Evolutionary conservation across 2,797 vertebrate species (phyloP).

Genomic region (Leptoclinus maculatus): DNA sequence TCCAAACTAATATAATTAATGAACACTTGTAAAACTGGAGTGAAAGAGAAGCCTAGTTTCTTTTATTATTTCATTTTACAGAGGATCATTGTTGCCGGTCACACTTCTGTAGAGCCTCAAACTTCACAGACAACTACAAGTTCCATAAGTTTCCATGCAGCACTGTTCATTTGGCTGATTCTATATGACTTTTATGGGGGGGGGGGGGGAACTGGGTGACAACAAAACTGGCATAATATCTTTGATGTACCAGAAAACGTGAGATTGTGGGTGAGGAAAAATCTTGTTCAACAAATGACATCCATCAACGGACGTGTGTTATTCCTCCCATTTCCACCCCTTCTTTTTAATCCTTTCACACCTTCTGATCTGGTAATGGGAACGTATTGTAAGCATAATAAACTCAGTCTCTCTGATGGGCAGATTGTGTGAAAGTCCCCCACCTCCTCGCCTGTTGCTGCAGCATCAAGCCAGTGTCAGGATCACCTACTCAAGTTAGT

Average conservation of each 20-base stretch:
- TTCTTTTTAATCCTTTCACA: conserved; percentile 17
- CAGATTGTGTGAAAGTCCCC: conserved; percentile 4
- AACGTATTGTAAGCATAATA: conserved; percentile 20
- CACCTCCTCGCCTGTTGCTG: conserved; percentile 13
- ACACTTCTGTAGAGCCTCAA: conserved; percentile 27
- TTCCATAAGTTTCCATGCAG: conserved; percentile 57
- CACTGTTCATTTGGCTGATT: conserved; percentile 3
- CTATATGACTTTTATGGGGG: conserved; percentile 17
- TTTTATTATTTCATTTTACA: conserved; percentile 16
- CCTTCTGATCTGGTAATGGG: conserved; percentile 13
- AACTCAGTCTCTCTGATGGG: background rate
- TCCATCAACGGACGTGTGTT: conserved; percentile 7
- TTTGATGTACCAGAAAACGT: conserved; percentile 44
- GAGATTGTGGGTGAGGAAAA: conserved; percentile 23
- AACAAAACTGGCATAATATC: conserved; percentile 36
- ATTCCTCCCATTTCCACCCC: conserved; percentile 13
- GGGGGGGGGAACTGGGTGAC: background rate
- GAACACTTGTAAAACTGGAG: conserved; percentile 57
- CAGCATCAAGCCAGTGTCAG: conserved; percentile 49
- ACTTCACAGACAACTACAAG: conserved; percentile 10
- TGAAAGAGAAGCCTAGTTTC: conserved; percentile 31
- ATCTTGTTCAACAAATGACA: conserved; percentile 29
- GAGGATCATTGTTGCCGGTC: conserved; percentile 54
- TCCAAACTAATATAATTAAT: conserved; percentile 63
- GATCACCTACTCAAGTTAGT: conserved; percentile 55